Evolutionary conservation across 2,797 vertebrate genomes (phyloP).

Genomic region (Mallotus villosus): DNA sequence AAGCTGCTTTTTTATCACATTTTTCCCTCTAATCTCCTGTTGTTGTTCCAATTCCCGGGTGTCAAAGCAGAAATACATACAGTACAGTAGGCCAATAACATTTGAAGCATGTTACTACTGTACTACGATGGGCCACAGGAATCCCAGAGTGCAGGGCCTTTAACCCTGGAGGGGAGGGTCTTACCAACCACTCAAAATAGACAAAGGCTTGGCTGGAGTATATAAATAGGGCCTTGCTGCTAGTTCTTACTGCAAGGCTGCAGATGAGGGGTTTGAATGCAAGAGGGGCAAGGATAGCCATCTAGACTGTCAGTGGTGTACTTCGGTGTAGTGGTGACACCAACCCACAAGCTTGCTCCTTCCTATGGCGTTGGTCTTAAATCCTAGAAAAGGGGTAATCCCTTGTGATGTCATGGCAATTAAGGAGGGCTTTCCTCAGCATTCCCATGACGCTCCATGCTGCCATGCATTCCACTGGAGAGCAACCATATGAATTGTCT

Average conservation of each 20-base stretch:
- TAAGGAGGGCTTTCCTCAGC: constrained; percentile 36
- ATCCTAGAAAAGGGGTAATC: constrained; percentile 43
- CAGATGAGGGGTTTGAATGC: constrained; percentile 56
- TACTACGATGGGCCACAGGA: constrained; percentile 21
- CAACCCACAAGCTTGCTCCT: constrained; percentile 62
- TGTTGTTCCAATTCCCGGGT: constrained; percentile 22
- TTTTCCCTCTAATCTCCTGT: constrained; percentile 22
- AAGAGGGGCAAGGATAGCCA: constrained; percentile 34
- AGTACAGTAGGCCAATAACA: constrained; percentile 4
- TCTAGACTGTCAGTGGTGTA: constrained; percentile 38
- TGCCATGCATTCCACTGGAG: constrained; percentile 24
- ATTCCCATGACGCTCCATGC: constrained; percentile 29
- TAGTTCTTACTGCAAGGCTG: constrained; percentile 31
- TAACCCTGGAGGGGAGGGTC: constrained; percentile 44
- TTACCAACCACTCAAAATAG: constrained; percentile 52
- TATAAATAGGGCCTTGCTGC: constrained; percentile 59
- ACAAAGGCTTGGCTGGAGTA: constrained; percentile 46
- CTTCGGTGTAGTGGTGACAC: constrained; percentile 30
- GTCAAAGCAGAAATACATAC: constrained; percentile 19
- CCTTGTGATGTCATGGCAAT: constrained; percentile 40
- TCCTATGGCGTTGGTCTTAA: constrained; percentile 45
- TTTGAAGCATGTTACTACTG: constrained; percentile 1
- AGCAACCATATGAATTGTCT: constrained; percentile 45
- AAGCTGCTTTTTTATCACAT: constrained; percentile 24
- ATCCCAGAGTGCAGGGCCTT: constrained; percentile 39